phyloP scores from a whole-genome alignment of 2,797 vertebrate genomes.

The Acanthornis magna region DNA sequence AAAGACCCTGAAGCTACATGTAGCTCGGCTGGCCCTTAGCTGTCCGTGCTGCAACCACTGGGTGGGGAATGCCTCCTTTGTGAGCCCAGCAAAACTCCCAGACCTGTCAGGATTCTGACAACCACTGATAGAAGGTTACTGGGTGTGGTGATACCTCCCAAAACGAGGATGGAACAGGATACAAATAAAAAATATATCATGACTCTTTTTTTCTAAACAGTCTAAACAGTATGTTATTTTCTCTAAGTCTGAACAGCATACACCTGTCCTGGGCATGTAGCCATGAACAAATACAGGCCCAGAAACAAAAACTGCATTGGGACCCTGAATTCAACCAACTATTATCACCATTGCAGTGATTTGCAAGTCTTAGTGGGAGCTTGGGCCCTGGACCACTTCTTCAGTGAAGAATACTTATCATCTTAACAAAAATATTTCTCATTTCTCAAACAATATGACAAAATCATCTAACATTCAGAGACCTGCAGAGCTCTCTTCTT shows the following conservation, averaged over 20 bases:
- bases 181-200: neutral
- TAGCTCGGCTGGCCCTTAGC: neutral
- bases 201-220: neutral
- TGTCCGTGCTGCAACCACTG: rapidly evolving
- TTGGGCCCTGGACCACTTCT: neutral
- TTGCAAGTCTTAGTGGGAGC: neutral
- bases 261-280: neutral
- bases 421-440: neutral
- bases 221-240: neutral
- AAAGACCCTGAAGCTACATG: rapidly evolving
- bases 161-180: neutral
- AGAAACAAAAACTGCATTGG: neutral
- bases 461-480: neutral
- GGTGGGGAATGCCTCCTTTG: neutral
- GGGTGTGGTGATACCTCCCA: neutral
- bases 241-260: neutral
- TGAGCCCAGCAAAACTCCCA: neutral
- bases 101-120: neutral
- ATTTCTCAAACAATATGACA: neutral
- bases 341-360: neutral
- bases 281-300: neutral
- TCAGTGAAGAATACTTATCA: neutral
- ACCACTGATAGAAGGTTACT: neutral
- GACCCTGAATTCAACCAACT: neutral
- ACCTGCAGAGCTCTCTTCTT: neutral